Percentiles rank a stretch among this genome's conserved stretches.
phyloP scores from a whole-genome alignment of 2,888 invertebrate species.

The Sceliomorpha sp. region DNA sequence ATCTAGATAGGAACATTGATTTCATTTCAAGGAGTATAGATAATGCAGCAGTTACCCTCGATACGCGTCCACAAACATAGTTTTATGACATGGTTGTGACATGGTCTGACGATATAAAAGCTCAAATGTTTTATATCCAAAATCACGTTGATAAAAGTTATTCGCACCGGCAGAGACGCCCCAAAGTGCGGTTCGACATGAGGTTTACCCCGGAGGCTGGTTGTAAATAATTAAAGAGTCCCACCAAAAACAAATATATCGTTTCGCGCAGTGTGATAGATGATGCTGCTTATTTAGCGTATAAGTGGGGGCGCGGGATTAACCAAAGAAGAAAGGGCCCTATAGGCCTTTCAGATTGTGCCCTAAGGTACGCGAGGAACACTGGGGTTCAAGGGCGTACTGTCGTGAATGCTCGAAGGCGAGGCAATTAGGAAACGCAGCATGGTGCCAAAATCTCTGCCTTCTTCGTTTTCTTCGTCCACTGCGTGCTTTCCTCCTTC shows the following conservation, averaged over 20 bases:
- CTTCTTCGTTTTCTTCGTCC: conserved; percentile 60
- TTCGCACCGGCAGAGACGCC: conserved; percentile 25
- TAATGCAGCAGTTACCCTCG: too few relatives aligned
- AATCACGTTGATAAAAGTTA: conserved; percentile 32
- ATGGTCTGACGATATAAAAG: conserved; percentile 6
- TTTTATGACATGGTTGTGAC: neutral
- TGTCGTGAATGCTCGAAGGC: conserved; percentile 68
- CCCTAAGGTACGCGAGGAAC: conserved; percentile 57
- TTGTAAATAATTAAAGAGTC: conserved; percentile 77
- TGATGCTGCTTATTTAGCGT: conserved; percentile 77
- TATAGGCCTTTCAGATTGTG: conserved; percentile 64
- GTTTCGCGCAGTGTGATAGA: conserved; percentile 79
- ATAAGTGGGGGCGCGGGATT: conserved; percentile 57
- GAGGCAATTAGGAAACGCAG: conserved; percentile 78
- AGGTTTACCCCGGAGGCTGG: conserved; percentile 61
- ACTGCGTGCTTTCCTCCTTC: conserved; percentile 55
- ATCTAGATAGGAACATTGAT: too few relatives aligned
- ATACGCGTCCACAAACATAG: too few relatives aligned
- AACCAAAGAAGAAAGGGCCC: conserved; percentile 53
- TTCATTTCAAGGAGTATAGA: too few relatives aligned
- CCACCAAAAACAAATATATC: conserved; percentile 79
- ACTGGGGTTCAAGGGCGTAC: conserved; percentile 76
- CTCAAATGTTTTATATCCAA: conserved; percentile 20
- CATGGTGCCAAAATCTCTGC: conserved; percentile 76
- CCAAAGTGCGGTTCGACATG: conserved; percentile 37